Evolutionary conservation across 2,888 invertebrate genomes (phyloP).

Genomic region (Morpho deidamia): DNA sequence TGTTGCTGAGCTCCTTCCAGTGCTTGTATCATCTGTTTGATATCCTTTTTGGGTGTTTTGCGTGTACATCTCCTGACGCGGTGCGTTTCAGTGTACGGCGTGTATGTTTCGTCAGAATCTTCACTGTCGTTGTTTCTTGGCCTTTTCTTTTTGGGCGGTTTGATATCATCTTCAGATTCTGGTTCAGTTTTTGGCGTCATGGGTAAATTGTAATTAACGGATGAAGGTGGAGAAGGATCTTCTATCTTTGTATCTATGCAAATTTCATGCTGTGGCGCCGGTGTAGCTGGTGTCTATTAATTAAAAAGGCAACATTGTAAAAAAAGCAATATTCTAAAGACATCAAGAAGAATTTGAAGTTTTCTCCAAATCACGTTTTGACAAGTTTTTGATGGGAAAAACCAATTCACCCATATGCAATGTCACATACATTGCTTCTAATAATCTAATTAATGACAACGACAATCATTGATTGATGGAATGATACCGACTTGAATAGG

Average conservation of each 20-base stretch:
- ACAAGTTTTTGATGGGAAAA: too few species aligned
- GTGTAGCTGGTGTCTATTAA: constrained; percentile 11
- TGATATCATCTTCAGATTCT: constrained; percentile 61
- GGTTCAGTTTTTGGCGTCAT: constrained; percentile 65
- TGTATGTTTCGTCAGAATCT: constrained; percentile 67
- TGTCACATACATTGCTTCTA: too few species aligned
- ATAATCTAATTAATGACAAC: too few species aligned
- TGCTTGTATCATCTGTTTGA: constrained; percentile 63
- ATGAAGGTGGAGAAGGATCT: constrained; percentile 34
- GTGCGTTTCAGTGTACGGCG: constrained; percentile 47
- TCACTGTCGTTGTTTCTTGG: constrained; percentile 48
- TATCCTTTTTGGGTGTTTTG: constrained; percentile 53
- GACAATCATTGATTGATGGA: too few species aligned
- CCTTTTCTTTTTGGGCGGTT: constrained; percentile 39
- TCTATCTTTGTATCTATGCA: constrained; percentile 35
- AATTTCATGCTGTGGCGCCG: constrained; percentile 26
- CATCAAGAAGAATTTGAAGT: too few species aligned
- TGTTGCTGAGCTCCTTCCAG: constrained; percentile 58
- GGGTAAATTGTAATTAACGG: constrained; percentile 48
- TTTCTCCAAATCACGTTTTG: too few species aligned
- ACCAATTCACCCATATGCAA: too few species aligned
- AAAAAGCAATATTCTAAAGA: too few species aligned
- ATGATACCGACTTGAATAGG: too few species aligned
- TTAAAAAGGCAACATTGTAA: background rate
- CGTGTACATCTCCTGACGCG: constrained; percentile 52